Evolutionary conservation across 2,888 invertebrate genomes (phyloP).

Genomic region (Drepana falcataria): DNA sequence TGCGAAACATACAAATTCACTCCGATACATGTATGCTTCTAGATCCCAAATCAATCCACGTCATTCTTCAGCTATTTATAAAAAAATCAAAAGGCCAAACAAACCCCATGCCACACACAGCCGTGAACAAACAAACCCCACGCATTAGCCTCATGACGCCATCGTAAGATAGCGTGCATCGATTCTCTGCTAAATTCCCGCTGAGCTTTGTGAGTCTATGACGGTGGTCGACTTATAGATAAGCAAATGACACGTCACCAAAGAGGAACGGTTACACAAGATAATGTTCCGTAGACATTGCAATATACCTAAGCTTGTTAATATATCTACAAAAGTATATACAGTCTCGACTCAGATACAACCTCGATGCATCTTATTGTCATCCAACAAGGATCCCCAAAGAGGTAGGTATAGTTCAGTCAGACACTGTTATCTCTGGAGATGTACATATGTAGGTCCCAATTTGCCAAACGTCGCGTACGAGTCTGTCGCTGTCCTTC

Average conservation of each 20-base stretch:
- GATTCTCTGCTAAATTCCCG: conserved; percentile 22
- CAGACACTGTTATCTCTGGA: no score
- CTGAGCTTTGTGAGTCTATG: conserved; percentile 20
- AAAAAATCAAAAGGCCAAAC: conserved; percentile 44
- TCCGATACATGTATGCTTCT: conserved; percentile 53
- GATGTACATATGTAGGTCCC: no score
- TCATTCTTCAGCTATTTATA: conserved; percentile 45
- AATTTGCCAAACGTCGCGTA: no score
- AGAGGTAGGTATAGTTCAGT: no score
- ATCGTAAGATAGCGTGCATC: conserved; percentile 25
- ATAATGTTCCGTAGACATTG: no score
- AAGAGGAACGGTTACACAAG: conserved; percentile 2
- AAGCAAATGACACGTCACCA: conserved; percentile 8
- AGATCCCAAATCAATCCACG: conserved; percentile 61
- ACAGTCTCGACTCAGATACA: no score
- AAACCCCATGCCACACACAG: conserved; percentile 38
- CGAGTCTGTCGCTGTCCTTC: no score
- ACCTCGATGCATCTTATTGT: no score
- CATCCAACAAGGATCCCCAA: no score
- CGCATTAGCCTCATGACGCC: conserved; percentile 17
- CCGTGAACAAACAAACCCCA: conserved; percentile 33
- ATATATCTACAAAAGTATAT: no score
- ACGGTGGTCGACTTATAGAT: conserved; percentile 27
- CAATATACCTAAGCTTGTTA: no score
- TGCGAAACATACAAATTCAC: conserved; percentile 73